These are phyloP conservation scores for Octodon degus DNA, from an alignment of 2,113 vertebrate genomes.

Conservation along the genomic window DNA sequence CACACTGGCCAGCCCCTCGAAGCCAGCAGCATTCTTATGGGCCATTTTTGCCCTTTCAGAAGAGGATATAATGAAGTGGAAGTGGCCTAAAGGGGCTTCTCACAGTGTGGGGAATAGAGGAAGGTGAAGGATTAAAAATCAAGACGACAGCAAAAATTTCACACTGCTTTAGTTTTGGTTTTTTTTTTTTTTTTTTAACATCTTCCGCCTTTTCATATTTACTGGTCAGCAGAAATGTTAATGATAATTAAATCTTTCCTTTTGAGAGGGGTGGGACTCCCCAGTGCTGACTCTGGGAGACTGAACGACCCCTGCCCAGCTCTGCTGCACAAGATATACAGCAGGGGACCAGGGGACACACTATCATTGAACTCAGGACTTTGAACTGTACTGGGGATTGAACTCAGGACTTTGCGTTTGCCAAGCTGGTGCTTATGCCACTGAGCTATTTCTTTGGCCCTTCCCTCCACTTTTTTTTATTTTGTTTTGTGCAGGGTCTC, in stretches of 20 bases:
- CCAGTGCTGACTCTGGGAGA: background rate
- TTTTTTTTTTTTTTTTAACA: too few species aligned
- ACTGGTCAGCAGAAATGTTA: background rate
- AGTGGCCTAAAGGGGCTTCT: background rate
- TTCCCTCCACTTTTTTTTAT: too few species aligned
- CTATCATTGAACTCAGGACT: too few species aligned
- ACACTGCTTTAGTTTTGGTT: background rate
- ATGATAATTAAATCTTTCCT: rapidly evolving
- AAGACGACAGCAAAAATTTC: background rate
- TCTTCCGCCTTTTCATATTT: background rate
- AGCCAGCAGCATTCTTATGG: rapidly evolving
- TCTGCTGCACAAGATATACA: background rate
- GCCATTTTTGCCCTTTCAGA: background rate
- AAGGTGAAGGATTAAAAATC: background rate
- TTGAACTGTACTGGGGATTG: too few species aligned
- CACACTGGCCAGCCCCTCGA: rapidly evolving
- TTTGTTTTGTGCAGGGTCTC: too few species aligned
- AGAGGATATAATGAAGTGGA: rapidly evolving
- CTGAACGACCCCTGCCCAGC: background rate
- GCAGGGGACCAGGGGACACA: background rate
- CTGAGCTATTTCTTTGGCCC: too few species aligned
- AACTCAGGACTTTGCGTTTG: too few species aligned
- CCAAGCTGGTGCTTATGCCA: too few species aligned
- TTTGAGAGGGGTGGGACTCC: rapidly evolving
- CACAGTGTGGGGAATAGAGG: background rate